Conservation (phyloP, 1,140 invertebrate species). For the Leptonema lineaticorne region DNA sequence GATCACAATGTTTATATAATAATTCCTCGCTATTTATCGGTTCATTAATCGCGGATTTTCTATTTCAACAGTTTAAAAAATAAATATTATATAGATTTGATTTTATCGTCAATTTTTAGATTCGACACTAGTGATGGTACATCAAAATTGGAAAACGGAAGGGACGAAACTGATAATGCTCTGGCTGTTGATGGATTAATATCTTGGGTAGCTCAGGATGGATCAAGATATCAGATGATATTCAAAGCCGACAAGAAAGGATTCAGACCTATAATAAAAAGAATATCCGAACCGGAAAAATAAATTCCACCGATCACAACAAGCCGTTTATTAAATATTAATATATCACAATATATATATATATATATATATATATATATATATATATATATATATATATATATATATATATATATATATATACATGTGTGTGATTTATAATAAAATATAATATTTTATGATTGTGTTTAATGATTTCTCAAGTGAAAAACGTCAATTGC, state of each 20-base stretch:
- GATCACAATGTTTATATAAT: not conserved
- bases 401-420: too few relatives aligned
- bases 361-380: not conserved
- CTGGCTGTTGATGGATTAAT: slow-evolving; percentile 63
- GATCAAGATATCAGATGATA: slow-evolving; percentile 69
- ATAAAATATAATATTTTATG: too few relatives aligned
- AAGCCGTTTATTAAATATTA: not conserved
- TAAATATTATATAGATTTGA: not conserved
- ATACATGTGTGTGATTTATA: too few relatives aligned
- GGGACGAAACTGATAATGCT: slow-evolving; percentile 61
- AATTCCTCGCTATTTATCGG: too few relatives aligned
- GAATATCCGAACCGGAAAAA: slow-evolving; percentile 36
- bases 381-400: too few relatives aligned
- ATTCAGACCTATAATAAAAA: slow-evolving; percentile 65
- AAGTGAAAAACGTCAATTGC: too few relatives aligned
- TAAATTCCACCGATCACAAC: too few relatives aligned
- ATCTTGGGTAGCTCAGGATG: slow-evolving; percentile 66
- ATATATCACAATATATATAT: not conserved
- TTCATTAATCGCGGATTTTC: too few relatives aligned
- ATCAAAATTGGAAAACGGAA: slow-evolving; percentile 61
- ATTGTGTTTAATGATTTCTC: not conserved
- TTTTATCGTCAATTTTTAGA: slow-evolving; percentile 43
- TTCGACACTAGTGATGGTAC: slow-evolving; percentile 69
- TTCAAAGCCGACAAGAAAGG: slow-evolving; percentile 79
- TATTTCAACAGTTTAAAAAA: not conserved